Evolutionary conservation across 2,797 vertebrate genomes (phyloP).

Genomic region (Pseudochaenichthys georgianus): DNA sequence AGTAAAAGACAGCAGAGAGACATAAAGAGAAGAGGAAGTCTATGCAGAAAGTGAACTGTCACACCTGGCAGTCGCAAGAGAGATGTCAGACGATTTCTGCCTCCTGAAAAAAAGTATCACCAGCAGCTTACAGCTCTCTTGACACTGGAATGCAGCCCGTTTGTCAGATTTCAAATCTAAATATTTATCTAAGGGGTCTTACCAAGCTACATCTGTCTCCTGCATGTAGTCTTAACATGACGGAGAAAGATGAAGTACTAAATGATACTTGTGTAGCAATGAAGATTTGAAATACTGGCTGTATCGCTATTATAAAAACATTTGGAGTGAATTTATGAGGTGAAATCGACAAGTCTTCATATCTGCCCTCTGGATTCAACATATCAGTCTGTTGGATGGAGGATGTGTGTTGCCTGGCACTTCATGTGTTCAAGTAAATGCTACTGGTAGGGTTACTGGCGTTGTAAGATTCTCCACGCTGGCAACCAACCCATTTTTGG

Average conservation of each 20-base stretch:
- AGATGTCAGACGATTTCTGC: slow-evolving; percentile 53
- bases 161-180: slow-evolving; percentile 80
- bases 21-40: slow-evolving; percentile 49
- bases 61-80: slow-evolving; percentile 51
- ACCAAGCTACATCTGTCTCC: slow-evolving; percentile 71
- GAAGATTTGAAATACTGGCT: slow-evolving; percentile 5
- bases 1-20: slow-evolving; percentile 40
- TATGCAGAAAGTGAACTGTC: slow-evolving; percentile 56
- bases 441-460: neutral
- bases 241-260: slow-evolving; percentile 27
- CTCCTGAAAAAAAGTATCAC: slow-evolving; percentile 39
- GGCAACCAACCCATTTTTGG: neutral
- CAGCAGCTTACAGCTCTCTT: slow-evolving; percentile 48
- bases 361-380: neutral
- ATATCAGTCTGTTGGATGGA: neutral
- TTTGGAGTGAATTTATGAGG: neutral
- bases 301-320: slow-evolving; percentile 12
- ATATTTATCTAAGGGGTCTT: slow-evolving; percentile 82
- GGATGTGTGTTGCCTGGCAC: neutral
- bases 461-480: neutral
- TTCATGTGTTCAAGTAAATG: slow-evolving; percentile 6
- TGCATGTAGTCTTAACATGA: slow-evolving; percentile 63
- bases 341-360: neutral
- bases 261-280: slow-evolving; percentile 21
- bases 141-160: slow-evolving; percentile 63